Conservation (phyloP, 2,797 vertebrate genomes). For the Erpetoichthys calabaricus region DNA sequence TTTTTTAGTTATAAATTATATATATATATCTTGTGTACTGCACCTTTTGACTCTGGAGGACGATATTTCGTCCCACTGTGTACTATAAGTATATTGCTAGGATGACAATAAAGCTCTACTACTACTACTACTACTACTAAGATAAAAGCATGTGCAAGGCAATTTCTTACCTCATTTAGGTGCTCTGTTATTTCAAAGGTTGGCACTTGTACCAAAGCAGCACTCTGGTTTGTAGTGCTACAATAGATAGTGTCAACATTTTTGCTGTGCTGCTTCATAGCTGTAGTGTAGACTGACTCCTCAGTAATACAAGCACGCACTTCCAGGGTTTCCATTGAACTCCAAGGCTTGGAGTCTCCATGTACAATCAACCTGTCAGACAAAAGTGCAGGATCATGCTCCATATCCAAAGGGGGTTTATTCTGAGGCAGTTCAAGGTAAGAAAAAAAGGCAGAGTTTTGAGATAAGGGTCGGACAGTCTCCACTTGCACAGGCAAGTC, state of each 20-base stretch:
- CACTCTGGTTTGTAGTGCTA: neutral
- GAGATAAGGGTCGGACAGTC: too few species aligned
- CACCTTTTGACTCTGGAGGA: too few species aligned
- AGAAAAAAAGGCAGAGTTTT: constrained; percentile 11
- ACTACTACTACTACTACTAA: too few species aligned
- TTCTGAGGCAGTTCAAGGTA: constrained; percentile 5
- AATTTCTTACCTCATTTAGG: constrained; percentile 4
- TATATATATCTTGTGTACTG: too few species aligned
- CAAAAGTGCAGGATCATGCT: neutral
- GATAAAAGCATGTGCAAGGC: too few species aligned
- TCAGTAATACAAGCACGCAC: constrained; percentile 30
- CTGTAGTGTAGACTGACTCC: constrained; percentile 3
- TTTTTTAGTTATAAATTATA: too few species aligned
- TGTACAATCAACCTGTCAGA: neutral
- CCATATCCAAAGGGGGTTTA: constrained; percentile 2
- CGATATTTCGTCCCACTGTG: too few species aligned
- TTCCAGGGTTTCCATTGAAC: constrained; percentile 23
- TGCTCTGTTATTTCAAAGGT: constrained; percentile 1
- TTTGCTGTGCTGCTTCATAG: neutral
- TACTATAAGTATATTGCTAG: too few species aligned
- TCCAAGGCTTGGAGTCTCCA: constrained; percentile 22
- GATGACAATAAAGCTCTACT: too few species aligned
- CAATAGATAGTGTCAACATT: neutral
- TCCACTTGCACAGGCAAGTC: neutral
- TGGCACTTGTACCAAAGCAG: neutral